Evolutionary conservation across 2,888 invertebrate species (phyloP).

Genomic region (Spisula subtruncata): DNA sequence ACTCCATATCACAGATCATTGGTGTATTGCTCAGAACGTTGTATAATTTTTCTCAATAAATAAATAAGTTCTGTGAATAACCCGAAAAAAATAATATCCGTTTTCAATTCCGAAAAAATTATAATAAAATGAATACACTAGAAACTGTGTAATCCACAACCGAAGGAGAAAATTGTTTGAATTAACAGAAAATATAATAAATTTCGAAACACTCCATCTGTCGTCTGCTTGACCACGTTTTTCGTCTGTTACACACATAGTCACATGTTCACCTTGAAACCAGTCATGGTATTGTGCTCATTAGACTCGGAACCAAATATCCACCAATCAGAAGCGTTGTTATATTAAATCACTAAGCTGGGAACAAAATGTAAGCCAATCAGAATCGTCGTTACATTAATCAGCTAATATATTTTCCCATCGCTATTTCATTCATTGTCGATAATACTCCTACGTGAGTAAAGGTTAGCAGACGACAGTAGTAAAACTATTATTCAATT

Average conservation of each 20-base stretch:
- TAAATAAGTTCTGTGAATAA: background rate
- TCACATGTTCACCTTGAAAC: constrained; percentile 27
- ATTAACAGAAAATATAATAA: background rate
- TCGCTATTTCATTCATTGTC: constrained; percentile 14
- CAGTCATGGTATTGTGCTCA: constrained; percentile 25
- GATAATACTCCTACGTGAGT: background rate
- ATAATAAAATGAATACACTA: background rate
- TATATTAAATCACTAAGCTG: background rate
- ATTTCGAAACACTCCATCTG: constrained; percentile 13
- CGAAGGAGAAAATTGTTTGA: background rate
- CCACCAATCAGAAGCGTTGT: background rate
- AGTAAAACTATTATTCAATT: background rate
- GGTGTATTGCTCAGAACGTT: background rate
- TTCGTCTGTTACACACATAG: background rate
- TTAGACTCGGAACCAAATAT: background rate
- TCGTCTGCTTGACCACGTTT: constrained; percentile 32
- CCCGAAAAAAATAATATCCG: background rate
- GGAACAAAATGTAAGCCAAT: constrained; percentile 9
- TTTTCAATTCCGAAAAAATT: background rate
- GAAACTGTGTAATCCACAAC: background rate
- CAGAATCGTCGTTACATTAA: constrained; percentile 17
- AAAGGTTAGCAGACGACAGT: constrained; percentile 2
- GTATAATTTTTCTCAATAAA: background rate
- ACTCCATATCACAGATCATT: background rate
- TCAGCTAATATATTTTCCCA: constrained; percentile 28